Percentiles rank a stretch among this genome's conserved stretches.
Evolutionary conservation across 1,140 invertebrate species (phyloP).

Genomic region (Camponotus pennsylvanicus): DNA sequence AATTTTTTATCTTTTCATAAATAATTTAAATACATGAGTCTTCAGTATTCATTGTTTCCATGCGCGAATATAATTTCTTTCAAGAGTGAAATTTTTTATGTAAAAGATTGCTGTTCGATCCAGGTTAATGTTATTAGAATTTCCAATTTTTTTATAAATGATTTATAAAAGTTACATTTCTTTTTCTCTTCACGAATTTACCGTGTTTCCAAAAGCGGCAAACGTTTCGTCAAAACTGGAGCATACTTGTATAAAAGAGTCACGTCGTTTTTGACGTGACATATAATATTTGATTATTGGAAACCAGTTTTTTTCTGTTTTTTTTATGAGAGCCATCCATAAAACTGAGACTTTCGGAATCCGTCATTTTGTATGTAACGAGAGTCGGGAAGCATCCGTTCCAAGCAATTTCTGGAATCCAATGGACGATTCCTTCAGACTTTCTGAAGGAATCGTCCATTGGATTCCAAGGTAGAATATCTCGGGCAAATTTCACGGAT

Average conservation of each 20-base stretch:
- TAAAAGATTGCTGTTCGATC: neutral
- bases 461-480: constrained; percentile 2
- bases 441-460: neutral
- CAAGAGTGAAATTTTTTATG: neutral
- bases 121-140: too few species aligned
- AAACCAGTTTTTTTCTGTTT: constrained; percentile 6
- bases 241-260: constrained; percentile 10
- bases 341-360: constrained; percentile 38
- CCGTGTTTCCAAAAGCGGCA: too few species aligned
- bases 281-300: constrained; percentile 42
- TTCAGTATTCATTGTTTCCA: neutral
- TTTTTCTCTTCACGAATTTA: neutral
- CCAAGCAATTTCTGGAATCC: constrained; percentile 28
- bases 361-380: constrained; percentile 29
- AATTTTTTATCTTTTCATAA: neutral
- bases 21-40: too few species aligned
- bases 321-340: constrained; percentile 22
- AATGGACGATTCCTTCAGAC: neutral
- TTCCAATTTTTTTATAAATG: neutral
- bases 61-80: neutral
- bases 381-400: neutral
- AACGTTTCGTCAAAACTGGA: neutral
- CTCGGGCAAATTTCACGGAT: constrained; percentile 16
- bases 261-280: constrained; percentile 28
- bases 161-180: neutral